Conservation (phyloP, 2,113 vertebrate species). For the Chrysochloris asiatica region DNA sequence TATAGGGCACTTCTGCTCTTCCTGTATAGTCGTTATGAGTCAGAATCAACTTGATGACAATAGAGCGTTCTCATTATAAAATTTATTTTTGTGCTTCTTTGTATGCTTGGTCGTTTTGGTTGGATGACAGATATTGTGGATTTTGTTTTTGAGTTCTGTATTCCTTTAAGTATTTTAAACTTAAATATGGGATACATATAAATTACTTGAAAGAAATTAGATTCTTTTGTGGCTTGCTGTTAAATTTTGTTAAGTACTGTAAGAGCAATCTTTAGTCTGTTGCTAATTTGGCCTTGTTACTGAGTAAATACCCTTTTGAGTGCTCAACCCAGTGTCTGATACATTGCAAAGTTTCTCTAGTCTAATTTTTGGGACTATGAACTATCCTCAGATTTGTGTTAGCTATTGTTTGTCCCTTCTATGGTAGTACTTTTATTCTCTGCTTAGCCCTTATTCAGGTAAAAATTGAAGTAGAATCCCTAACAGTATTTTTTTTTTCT, state of each 20-base stretch:
- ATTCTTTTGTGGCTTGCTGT: background rate
- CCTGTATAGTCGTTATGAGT: background rate
- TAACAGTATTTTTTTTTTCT: background rate
- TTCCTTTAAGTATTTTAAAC: background rate
- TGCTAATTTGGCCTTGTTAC: background rate
- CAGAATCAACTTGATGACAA: background rate
- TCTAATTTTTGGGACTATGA: background rate
- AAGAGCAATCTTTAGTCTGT: background rate
- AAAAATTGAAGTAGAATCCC: background rate
- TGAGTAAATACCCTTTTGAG: background rate
- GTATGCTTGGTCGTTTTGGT: background rate
- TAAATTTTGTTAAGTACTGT: too few relatives aligned
- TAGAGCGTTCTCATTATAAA: background rate
- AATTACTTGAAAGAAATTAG: background rate
- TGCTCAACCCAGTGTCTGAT: background rate
- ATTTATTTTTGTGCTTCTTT: slow-evolving; percentile 12
- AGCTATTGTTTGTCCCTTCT: background rate
- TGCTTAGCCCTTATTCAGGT: background rate
- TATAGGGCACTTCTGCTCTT: background rate
- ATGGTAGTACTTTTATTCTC: background rate
- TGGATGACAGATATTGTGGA: background rate
- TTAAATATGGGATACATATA: background rate
- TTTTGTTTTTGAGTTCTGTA: background rate
- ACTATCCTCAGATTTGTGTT: background rate
- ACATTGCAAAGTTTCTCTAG: background rate